Conservation (phyloP, 2,888 invertebrate species). For the Azorinus chamasolen region DNA sequence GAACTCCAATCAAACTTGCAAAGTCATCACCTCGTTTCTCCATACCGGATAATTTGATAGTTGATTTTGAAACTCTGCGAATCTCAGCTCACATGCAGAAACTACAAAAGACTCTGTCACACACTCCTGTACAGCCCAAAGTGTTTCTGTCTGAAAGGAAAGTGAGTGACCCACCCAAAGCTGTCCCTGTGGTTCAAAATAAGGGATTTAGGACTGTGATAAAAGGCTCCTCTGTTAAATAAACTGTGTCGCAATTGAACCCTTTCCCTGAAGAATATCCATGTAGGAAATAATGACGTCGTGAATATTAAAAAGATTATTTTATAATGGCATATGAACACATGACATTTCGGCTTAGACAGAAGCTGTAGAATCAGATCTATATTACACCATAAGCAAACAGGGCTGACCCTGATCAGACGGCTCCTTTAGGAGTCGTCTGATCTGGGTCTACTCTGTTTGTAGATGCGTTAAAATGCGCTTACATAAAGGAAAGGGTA, state of each 20-base stretch:
- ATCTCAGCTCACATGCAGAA: constrained; percentile 41
- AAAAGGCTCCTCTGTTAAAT: constrained; percentile 10
- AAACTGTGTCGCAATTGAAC: background rate
- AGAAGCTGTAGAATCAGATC: too few relatives aligned
- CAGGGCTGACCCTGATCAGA: too few relatives aligned
- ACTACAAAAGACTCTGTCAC: constrained; percentile 18
- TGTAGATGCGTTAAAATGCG: too few relatives aligned
- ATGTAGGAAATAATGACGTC: too few relatives aligned
- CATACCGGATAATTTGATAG: constrained; percentile 30
- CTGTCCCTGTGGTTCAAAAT: constrained; percentile 7
- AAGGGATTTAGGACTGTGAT: constrained; percentile 15
- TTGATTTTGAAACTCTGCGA: constrained; percentile 37
- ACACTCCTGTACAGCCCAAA: background rate
- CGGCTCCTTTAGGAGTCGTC: too few relatives aligned
- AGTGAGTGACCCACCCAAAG: background rate
- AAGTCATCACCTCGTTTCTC: constrained; percentile 18
- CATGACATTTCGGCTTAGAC: too few relatives aligned
- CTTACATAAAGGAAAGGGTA: too few relatives aligned
- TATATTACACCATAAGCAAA: too few relatives aligned
- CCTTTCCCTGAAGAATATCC: too few relatives aligned
- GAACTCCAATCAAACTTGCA: constrained; percentile 16
- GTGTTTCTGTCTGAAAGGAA: background rate
- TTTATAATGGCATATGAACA: too few relatives aligned
- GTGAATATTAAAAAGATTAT: too few relatives aligned
- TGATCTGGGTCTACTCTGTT: too few relatives aligned